Base-by-base conservation (phyloP, 1,140 invertebrate species). In the Drosophila lacteicornis region DNA sequence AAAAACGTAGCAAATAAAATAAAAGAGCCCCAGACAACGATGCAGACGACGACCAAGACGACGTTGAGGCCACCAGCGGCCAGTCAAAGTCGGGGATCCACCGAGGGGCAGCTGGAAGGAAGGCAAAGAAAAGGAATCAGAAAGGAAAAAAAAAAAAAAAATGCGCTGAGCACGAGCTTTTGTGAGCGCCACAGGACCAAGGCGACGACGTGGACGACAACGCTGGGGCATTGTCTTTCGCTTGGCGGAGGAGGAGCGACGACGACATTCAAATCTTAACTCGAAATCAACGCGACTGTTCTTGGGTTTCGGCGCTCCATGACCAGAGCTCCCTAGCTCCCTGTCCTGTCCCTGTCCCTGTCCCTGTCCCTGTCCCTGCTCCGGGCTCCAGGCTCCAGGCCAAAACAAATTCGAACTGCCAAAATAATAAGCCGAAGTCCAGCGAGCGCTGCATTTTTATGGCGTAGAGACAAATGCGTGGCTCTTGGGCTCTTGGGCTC, bases 181-280 rank as follows among this genome's bases (percentile, higher is more conserved):
- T 81, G 78, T 75, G 79, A 80, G 78, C 68, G 77, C 62, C 79
- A 76, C 49, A 59, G 75, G 67, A 71, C 43, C 51, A 75, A 66
- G 79, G 42, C 63, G 40, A 57, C 40, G 51, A 45, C 63, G 43
- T 17, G 42, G 55, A 68, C 65, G 15, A 62, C 65, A 40, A 47
- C 65, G 33, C 68, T 40, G 43, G 27, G 77, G 79, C 81, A 90
- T 88, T 90, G 85, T 90, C 79, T 90, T 78, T 78, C 43, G 36
- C 40, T 30, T 59, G 66, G 68, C 33, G 49, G 65, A 67, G 67
- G 68, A 59, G 73, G 71, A 53, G 56, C 56, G 57, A 30, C 27
- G 27, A 30, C 27, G 27, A 90, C 90, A 91, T 91, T 91, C 90
- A 91, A 91, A 91, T 91, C 90, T 91, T 91, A 91, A 91, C 90